phyloP scores from a whole-genome alignment of 2,888 invertebrate genomes.

The Lymantria monacha region DNA sequence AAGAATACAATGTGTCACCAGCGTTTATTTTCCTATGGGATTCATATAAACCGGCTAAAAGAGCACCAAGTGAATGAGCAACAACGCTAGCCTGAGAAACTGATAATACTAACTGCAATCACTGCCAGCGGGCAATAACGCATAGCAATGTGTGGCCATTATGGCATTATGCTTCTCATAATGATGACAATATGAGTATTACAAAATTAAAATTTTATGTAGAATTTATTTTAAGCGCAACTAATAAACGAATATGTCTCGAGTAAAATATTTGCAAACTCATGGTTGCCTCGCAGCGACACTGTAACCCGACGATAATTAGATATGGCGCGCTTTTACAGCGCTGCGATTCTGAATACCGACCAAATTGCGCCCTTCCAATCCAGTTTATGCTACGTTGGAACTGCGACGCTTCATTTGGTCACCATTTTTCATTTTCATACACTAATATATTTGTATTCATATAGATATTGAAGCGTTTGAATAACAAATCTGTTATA shows the following conservation, averaged over 20 bases:
- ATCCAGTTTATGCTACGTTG: conserved; percentile 70
- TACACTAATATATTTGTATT: conserved; percentile 18
- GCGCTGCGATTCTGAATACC: conserved; percentile 74
- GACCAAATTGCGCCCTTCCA: conserved; percentile 78
- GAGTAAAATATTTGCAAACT: conserved; percentile 48
- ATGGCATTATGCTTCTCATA: too few relatives aligned
- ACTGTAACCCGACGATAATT: conserved; percentile 73
- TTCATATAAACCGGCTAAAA: too few relatives aligned
- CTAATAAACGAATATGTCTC: conserved; percentile 43
- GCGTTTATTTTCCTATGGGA: too few relatives aligned
- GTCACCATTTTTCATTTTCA: conserved; percentile 48
- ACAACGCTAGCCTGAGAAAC: too few relatives aligned
- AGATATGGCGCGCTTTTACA: conserved; percentile 81
- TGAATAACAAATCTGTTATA: conserved; percentile 1
- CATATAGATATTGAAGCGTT: conserved; percentile 14
- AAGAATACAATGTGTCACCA: too few relatives aligned
- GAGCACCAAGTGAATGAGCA: too few relatives aligned
- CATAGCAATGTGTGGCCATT: too few relatives aligned
- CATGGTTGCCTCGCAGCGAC: conserved; percentile 51
- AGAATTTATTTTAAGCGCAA: background rate
- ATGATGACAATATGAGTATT: too few relatives aligned
- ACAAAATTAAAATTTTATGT: background rate
- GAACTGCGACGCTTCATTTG: conserved; percentile 55
- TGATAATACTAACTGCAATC: too few relatives aligned
- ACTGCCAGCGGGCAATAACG: too few relatives aligned